A percentile compares a stretch with the other conserved stretches of the same genome.
Evolutionary conservation across 2,888 invertebrate species (phyloP).

Genomic region (Xestia xanthographa): DNA sequence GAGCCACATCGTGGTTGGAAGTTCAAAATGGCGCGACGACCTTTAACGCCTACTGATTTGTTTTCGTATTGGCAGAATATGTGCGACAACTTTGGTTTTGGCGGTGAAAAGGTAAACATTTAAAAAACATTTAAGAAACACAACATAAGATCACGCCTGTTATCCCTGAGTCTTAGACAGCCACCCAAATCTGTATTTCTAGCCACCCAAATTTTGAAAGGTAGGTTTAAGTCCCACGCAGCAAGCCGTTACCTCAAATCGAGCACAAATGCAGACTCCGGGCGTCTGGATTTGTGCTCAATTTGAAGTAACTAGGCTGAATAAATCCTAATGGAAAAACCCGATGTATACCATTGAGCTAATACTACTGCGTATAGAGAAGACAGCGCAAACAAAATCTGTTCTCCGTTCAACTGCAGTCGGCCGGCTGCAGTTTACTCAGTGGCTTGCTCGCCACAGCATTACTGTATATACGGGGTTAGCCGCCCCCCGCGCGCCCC

Average conservation of each 20-base stretch:
- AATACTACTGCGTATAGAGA: too few species aligned
- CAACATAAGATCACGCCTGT: background rate
- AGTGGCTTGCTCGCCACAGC: too few species aligned
- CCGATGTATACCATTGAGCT: too few species aligned
- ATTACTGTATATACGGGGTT: too few species aligned
- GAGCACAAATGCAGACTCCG: background rate
- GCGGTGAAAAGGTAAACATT: background rate
- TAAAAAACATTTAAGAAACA: background rate
- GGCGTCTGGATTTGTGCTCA: too few species aligned
- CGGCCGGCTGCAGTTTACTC: too few species aligned
- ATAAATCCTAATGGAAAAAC: background rate
- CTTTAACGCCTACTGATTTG: conserved; percentile 2
- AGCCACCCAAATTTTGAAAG: background rate
- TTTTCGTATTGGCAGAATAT: background rate
- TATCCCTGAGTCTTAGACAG: background rate
- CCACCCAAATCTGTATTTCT: background rate
- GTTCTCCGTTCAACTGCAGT: too few species aligned
- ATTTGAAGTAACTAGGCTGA: background rate
- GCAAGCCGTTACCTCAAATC: background rate
- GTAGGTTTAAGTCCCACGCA: background rate
- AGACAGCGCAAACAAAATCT: too few species aligned
- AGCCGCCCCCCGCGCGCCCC: too few species aligned
- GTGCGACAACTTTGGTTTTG: background rate
- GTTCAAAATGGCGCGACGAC: background rate
- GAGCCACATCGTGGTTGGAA: background rate